phyloP scores from a whole-genome alignment of 92 coral and sea anemone species.

The Virgularia gustaviana region DNA sequence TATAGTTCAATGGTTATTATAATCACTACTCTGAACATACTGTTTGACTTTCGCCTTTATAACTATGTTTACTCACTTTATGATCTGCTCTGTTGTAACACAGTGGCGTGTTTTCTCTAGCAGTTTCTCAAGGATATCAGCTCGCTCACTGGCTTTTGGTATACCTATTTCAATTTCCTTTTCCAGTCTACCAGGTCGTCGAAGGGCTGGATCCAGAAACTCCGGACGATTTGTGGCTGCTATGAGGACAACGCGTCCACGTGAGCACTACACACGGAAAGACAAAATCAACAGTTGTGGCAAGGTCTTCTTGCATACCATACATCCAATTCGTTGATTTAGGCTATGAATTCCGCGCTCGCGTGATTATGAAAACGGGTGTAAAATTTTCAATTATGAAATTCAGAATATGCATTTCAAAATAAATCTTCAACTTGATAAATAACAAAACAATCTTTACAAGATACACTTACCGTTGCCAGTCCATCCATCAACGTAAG shows the following conservation, averaged over 20 bases:
- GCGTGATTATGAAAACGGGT: too few species aligned
- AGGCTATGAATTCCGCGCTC: too few species aligned
- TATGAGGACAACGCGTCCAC: conserved; percentile 72
- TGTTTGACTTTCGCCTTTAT: too few species aligned
- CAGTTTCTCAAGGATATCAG: conserved; percentile 78
- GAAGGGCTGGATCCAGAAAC: conserved; percentile 89
- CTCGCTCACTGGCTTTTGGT: conserved; percentile 76
- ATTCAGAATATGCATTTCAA: too few species aligned
- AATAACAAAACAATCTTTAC: neutral
- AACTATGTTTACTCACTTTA: conserved; percentile 50
- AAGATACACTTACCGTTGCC: conserved; percentile 53
- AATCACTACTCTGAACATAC: too few species aligned
- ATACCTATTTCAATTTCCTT: conserved; percentile 96
- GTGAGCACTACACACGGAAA: conserved; percentile 40
- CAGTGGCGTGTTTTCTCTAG: conserved; percentile 75
- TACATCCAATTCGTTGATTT: too few species aligned
- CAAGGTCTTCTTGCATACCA: too few species aligned
- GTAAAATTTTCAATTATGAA: too few species aligned
- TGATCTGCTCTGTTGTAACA: conserved; percentile 59
- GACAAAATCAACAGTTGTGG: too few species aligned
- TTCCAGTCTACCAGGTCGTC: conserved; percentile 97
- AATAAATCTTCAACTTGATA: too few species aligned
- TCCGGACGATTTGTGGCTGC: conserved; percentile 98
- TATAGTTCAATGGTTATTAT: too few species aligned
- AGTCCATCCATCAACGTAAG: conserved; percentile 95